phyloP scores from a whole-genome alignment of 1,140 invertebrate species.

The Brachionus rotundiformis region DNA sequence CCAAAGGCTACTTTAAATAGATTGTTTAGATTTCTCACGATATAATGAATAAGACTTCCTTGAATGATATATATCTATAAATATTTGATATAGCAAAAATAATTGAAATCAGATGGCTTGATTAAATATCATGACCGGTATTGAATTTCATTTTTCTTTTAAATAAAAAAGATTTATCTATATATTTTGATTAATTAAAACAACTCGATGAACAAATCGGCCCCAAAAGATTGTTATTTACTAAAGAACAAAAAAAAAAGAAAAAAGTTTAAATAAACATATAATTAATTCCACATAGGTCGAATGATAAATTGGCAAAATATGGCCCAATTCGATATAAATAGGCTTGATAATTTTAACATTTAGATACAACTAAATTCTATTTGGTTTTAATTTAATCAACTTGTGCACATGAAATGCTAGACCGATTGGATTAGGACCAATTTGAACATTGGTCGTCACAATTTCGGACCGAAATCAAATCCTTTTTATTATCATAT shows the following conservation, averaged over 20 bases:
- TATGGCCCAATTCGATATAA: not conserved
- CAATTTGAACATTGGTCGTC: not conserved
- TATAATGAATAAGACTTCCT: not conserved
- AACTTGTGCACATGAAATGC: not conserved
- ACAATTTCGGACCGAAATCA: not conserved
- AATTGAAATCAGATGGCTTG: slow-evolving; percentile 19
- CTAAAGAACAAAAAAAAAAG: not conserved
- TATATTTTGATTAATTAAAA: not conserved
- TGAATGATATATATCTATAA: not conserved
- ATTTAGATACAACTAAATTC: not conserved
- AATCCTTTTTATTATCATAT: not conserved
- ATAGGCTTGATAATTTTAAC: not conserved
- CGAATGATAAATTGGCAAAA: slow-evolving; percentile 14
- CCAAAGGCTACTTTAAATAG: not conserved
- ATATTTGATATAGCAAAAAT: not conserved
- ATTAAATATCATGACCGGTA: slow-evolving; percentile 34
- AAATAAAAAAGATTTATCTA: not conserved
- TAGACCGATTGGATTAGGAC: not conserved
- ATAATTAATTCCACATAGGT: slow-evolving; percentile 27
- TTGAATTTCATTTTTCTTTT: slow-evolving; percentile 4
- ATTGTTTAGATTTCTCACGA: not conserved
- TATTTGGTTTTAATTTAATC: slow-evolving; percentile 6
- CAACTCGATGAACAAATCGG: not conserved
- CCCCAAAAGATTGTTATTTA: not conserved
- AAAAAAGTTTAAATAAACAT: slow-evolving; percentile 34